phyloP scores from a whole-genome alignment of 2,113 vertebrate species.

The Ceyx melanurus region DNA sequence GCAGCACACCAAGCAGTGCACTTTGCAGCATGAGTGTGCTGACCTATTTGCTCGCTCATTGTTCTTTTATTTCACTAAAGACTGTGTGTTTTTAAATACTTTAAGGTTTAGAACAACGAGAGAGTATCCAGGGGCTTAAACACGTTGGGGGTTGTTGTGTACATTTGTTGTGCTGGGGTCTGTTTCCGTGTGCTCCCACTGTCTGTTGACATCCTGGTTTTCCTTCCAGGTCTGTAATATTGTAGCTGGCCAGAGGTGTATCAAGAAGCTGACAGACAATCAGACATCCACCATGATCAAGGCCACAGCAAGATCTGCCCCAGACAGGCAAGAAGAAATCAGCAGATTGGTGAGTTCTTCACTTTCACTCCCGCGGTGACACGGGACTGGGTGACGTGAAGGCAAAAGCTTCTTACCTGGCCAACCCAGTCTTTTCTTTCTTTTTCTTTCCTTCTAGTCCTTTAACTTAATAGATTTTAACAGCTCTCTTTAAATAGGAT shows the following conservation, averaged over 20 bases:
- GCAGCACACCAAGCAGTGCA: fast-evolving
- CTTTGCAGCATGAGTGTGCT: background rate
- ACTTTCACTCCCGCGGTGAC: background rate
- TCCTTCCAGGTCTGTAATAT: constrained; percentile 93
- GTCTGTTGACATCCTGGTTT: background rate
- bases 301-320: constrained; percentile 96
- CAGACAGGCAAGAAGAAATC: constrained; percentile 97
- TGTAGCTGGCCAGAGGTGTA: constrained; percentile 95
- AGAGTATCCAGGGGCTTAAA: background rate
- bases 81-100: background rate
- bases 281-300: constrained; percentile 99
- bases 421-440: background rate
- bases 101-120: background rate
- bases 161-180: fast-evolving
- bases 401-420: background rate
- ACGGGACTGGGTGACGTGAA: background rate
- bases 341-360: constrained; percentile 90
- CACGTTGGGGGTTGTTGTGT: fast-evolving
- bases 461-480: background rate
- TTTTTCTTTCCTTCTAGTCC: background rate
- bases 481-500: background rate
- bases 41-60: fast-evolving
- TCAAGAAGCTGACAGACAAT: constrained; percentile 99
- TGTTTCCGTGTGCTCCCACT: background rate
- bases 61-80: background rate